Percentiles rank a stretch among this genome's conserved stretches.
Conservation (phyloP, 2,113 vertebrate species). For the Toxotes jaculatrix region DNA sequence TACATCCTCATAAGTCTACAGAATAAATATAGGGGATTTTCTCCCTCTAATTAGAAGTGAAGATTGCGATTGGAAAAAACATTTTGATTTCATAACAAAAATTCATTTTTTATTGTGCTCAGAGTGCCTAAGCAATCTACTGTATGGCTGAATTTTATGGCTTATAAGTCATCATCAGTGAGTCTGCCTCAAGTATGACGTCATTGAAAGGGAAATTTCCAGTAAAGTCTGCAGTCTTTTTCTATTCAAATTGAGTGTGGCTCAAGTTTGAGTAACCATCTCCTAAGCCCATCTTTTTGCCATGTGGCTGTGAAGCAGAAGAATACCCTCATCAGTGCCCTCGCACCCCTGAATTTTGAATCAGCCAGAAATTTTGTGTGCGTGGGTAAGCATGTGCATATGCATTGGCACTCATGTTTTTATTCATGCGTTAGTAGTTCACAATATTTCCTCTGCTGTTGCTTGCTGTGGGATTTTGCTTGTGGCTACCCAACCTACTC, state of each 20-base stretch:
- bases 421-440: conserved; percentile 47
- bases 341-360: conserved; percentile 26
- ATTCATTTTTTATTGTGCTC: not conserved
- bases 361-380: not conserved
- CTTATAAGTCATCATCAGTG: not conserved
- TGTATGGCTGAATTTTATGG: not conserved
- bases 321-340: not conserved
- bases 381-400: conserved; percentile 2
- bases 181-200: conserved; percentile 5
- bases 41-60: not conserved
- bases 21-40: not conserved
- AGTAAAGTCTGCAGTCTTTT: not conserved
- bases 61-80: not conserved
- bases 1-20: not conserved
- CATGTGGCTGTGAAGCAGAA: conserved; percentile 6
- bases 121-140: not conserved
- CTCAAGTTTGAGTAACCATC: conserved; percentile 2
- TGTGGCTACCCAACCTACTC: conserved; percentile 48
- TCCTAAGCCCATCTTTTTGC: not conserved
- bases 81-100: not conserved
- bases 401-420: conserved; percentile 63
- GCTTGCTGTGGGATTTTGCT: conserved; percentile 45
- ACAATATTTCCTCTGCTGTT: conserved; percentile 10
- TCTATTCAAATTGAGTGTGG: conserved; percentile 1
- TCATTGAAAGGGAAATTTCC: not conserved